Percentiles rank a stretch among this genome's conserved stretches.
These are phyloP conservation scores for Hepsetus odoe DNA, from an alignment of 2,113 vertebrate genomes.

Conservation along the genomic window DNA sequence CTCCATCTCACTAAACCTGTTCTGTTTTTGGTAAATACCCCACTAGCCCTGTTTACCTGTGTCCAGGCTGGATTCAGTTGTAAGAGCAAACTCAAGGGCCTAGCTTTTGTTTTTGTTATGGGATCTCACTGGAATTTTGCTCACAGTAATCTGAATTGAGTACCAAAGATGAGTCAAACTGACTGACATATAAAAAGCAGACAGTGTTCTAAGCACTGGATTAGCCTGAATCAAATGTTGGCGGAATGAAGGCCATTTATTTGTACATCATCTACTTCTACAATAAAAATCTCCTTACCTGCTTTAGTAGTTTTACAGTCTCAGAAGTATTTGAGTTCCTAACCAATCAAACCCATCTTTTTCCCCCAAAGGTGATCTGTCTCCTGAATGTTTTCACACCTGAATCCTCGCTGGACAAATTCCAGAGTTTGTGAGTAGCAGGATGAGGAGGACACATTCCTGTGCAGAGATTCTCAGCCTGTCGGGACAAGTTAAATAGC, in stretches of 20 bases:
- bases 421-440: conserved; percentile 81
- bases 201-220: no score
- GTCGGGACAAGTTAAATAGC: conserved; percentile 46
- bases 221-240: no score
- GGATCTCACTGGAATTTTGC: not conserved
- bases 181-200: no score
- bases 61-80: not conserved
- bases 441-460: conserved; percentile 58
- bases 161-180: not conserved
- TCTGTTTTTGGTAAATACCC: conserved; percentile 36
- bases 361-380: conserved; percentile 74
- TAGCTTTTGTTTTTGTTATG: not conserved
- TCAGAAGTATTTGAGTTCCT: not conserved
- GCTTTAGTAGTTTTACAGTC: not conserved
- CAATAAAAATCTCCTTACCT: no score
- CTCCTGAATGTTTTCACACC: conserved; percentile 82
- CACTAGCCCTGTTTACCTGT: not conserved
- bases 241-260: no score
- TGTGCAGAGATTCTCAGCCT: conserved; percentile 55
- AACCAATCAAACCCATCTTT: not conserved
- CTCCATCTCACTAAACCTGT: conserved; percentile 25
- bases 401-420: conserved; percentile 75
- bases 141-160: not conserved
- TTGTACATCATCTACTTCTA: no score
- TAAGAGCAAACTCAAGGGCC: not conserved